phyloP scores from a whole-genome alignment of 2,888 invertebrate species.

The Chalcosyrphus nemorum region DNA sequence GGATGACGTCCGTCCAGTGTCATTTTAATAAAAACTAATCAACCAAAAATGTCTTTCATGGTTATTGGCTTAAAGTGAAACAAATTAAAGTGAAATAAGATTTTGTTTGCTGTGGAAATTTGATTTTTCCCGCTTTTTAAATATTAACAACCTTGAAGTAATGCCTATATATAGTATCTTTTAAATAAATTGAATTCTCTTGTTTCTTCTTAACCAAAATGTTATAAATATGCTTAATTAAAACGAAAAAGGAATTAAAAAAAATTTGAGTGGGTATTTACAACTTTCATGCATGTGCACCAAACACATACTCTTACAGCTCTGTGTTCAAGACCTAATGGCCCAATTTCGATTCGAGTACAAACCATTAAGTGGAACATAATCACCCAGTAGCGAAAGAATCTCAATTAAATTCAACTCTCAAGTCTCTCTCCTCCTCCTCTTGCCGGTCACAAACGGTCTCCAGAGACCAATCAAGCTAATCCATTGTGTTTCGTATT shows the following conservation, averaged over 20 bases:
- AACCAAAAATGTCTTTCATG: background rate
- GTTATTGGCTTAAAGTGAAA: background rate
- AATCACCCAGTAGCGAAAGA: conserved; percentile 49
- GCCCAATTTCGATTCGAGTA: conserved; percentile 23
- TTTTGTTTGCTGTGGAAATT: background rate
- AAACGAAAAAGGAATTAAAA: background rate
- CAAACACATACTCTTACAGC: background rate
- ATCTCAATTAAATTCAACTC: conserved; percentile 51
- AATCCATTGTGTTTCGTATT: conserved; percentile 54
- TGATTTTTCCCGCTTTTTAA: background rate
- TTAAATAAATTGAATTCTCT: too few species aligned
- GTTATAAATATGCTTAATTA: background rate
- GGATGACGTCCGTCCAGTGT: background rate
- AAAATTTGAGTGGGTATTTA: conserved; percentile 7
- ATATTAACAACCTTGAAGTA: background rate
- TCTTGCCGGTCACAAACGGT: background rate
- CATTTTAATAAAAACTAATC: background rate
- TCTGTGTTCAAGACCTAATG: conserved; percentile 31
- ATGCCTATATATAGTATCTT: background rate
- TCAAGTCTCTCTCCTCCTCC: conserved; percentile 8
- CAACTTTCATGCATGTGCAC: conserved; percentile 1
- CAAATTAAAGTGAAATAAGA: too few species aligned
- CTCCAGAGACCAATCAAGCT: conserved; percentile 61
- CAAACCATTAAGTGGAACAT: conserved; percentile 49
- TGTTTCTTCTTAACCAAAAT: background rate